phyloP scores from a whole-genome alignment of 2,888 invertebrate species.

The Clostera curtula region DNA sequence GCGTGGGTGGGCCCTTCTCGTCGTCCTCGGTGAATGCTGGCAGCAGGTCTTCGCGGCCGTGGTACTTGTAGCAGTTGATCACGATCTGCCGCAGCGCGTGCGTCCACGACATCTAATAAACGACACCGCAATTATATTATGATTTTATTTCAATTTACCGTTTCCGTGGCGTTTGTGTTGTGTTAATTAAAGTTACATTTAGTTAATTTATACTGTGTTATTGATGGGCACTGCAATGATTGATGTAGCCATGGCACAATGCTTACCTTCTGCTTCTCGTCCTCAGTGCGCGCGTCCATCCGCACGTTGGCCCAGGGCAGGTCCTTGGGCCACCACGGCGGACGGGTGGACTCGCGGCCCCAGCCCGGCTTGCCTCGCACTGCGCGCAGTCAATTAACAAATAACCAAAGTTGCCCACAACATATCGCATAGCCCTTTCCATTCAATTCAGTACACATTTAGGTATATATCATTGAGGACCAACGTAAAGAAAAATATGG shows the following conservation, averaged over 20 bases:
- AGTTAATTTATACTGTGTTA: too few relatives aligned
- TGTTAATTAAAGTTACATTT: too few relatives aligned
- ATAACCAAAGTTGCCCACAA: constrained; percentile 70
- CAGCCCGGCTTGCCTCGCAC: constrained; percentile 96
- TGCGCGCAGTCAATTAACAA: constrained; percentile 12
- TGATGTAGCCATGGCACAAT: not conserved
- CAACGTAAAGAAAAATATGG: too few relatives aligned
- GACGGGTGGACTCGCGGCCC: constrained; percentile 96
- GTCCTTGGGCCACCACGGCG: constrained; percentile 99
- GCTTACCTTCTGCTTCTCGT: constrained; percentile 95
- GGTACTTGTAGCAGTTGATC: constrained; percentile 98
- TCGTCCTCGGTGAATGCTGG: constrained; percentile 96
- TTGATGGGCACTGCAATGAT: too few relatives aligned
- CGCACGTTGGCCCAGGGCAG: constrained; percentile 98
- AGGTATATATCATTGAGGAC: too few relatives aligned
- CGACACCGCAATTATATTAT: not conserved
- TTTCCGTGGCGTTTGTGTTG: too few relatives aligned
- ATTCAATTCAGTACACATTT: too few relatives aligned
- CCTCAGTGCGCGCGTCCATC: constrained; percentile 96
- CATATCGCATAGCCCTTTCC: too few relatives aligned
- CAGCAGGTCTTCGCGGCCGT: constrained; percentile 94
- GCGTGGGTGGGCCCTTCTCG: constrained; percentile 77
- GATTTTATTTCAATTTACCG: too few relatives aligned
- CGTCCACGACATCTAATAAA: constrained; percentile 93
- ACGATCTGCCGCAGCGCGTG: constrained; percentile 97